Base-by-base conservation (phyloP, 2,797 vertebrate species). In the Acipenser transmontanus region DNA sequence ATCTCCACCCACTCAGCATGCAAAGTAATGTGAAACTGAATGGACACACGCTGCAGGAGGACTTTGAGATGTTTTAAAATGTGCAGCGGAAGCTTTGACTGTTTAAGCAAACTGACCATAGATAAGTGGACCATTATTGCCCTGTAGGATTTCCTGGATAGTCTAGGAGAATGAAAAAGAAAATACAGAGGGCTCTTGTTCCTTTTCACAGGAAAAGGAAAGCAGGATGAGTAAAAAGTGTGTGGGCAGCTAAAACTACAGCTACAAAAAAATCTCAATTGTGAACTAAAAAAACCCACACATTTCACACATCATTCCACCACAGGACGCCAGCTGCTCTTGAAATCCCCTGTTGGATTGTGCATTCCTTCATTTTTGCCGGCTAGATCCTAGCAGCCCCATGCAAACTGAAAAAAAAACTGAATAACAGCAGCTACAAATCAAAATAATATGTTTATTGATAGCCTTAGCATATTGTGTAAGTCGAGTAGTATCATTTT, bases 101-200 rank as follows among this genome's bases (percentile, higher is more conserved):
- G 34, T 88, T 82, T 84, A 83, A 82, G 85, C 87, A 88, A 80
- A 78, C 73, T 74, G 82, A 68, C 75, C 71, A 69, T 70, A 86
- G 85, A 89, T 88, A 89, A 84, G 74, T 71, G 72, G 68, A 76
- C 76, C 82, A 83, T 84, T 90, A 85, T 80, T 77, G 78, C 79
- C 77, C 74, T 78, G 71, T 78, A 87, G 52, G 63, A 89, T 86
- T 88, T 91, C 88, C 87, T 88, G 85, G 87, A 87, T 79, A 71
- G 73, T 74, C 74, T 71, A 82, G 81, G 84, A 78, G 63, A 79
- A 69, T 79, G 49, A 76, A 77, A 70, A 70, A 51, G 8, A 20
- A 13, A 49, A 63, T 11, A 48, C 6, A 62, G 13, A 76, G 71
- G 70, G 78, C 68, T 78, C 77, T 77, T 76, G 79, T 82, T 81